These are phyloP conservation scores for Athene cunicularia DNA, from an alignment of 2,113 vertebrate species.

Conservation along the genomic window DNA sequence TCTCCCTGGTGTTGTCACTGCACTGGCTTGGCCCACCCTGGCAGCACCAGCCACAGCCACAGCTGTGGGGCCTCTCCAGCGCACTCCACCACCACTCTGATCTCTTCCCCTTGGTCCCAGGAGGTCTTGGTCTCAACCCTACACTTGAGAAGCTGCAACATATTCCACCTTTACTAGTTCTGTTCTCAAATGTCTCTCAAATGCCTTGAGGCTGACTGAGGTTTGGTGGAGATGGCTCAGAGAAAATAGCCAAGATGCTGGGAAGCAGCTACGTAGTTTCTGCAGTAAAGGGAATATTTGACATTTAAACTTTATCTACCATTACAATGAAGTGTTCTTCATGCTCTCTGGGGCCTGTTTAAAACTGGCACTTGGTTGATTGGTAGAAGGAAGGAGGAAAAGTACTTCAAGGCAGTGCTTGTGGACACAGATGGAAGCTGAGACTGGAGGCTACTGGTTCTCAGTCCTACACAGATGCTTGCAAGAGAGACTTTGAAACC, in stretches of 20 bases:
- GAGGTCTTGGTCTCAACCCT: background rate
- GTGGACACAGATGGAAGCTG: background rate
- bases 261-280: background rate
- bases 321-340: background rate
- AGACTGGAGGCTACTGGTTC: background rate
- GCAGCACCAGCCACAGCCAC: background rate
- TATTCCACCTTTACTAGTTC: background rate
- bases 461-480: background rate
- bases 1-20: background rate
- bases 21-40: background rate
- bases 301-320: background rate
- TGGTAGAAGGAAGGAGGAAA: background rate
- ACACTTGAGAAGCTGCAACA: background rate
- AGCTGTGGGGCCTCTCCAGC: accelerated
- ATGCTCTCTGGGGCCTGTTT: background rate
- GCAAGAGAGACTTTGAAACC: background rate
- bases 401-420: background rate
- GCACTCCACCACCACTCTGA: background rate
- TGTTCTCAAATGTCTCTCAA: background rate
- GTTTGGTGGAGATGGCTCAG: background rate
- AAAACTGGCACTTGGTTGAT: background rate
- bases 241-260: background rate
- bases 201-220: background rate
- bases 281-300: background rate
- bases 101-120: background rate